Conservation (phyloP, 2,888 invertebrate species). For the Aphidius colemani region DNA sequence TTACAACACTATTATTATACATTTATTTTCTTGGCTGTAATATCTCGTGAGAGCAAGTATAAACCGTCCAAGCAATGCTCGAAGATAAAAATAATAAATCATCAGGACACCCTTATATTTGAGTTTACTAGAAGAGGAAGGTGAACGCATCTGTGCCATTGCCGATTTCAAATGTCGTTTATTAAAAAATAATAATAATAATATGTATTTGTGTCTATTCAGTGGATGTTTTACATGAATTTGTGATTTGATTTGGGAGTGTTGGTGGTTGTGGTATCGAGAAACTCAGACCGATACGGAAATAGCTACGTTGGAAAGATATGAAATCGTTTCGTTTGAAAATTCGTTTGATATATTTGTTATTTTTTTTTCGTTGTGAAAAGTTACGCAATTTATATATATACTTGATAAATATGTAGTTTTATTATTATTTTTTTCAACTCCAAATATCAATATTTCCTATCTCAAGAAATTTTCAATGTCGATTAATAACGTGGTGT, state of each 20-base stretch:
- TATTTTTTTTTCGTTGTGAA: too few species aligned
- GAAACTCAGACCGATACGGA: constrained; percentile 48
- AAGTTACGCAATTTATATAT: not conserved
- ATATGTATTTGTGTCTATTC: not conserved
- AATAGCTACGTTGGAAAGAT: constrained; percentile 45
- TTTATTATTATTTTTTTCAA: not conserved
- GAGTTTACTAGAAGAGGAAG: not conserved
- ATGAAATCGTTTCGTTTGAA: constrained; percentile 31
- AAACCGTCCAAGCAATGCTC: constrained; percentile 34
- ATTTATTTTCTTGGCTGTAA: constrained; percentile 30
- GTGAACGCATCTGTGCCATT: constrained; percentile 33
- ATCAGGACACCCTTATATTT: constrained; percentile 37
- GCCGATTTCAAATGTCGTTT: constrained; percentile 43
- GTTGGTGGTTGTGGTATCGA: constrained; percentile 25
- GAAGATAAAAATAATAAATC: constrained; percentile 58
- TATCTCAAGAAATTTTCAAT: constrained; percentile 32
- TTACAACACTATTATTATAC: too few species aligned
- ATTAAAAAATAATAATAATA: too few species aligned
- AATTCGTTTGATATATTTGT: too few species aligned
- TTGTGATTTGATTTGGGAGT: constrained; percentile 27
- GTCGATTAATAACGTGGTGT: constrained; percentile 57
- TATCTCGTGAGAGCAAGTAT: constrained; percentile 27
- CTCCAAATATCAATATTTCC: too few species aligned
- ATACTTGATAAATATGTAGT: too few species aligned
- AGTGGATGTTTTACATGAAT: constrained; percentile 14